Evolutionary conservation across 2,113 vertebrate species (phyloP).

Genomic region (Microtus oregoni): DNA sequence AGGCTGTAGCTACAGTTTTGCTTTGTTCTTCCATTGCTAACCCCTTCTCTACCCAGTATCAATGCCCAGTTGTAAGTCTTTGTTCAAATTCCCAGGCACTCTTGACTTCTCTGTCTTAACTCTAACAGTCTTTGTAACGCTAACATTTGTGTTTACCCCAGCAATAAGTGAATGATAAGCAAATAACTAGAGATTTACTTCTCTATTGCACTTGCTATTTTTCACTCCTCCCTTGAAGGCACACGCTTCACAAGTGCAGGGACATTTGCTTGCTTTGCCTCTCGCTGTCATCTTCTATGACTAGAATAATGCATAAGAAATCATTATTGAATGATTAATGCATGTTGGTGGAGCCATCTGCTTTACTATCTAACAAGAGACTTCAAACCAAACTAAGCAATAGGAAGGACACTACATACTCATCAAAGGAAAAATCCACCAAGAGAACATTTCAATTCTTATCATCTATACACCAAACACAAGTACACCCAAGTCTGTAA

Average conservation of each 20-base stretch:
- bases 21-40: not conserved
- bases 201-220: not conserved
- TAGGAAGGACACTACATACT: not conserved
- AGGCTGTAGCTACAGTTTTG: not conserved
- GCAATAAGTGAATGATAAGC: not conserved
- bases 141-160: not conserved
- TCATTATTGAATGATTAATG: slow-evolving; percentile 1
- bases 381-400: not conserved
- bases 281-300: not conserved
- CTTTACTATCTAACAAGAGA: not conserved
- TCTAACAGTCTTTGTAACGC: not conserved
- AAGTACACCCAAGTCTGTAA: not conserved
- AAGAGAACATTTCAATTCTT: not conserved
- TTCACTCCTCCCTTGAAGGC: not conserved
- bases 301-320: not conserved
- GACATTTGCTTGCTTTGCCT: not conserved
- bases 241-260: not conserved
- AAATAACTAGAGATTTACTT: not conserved
- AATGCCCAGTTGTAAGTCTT: not conserved
- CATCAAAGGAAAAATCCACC: not conserved
- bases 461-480: not conserved
- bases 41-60: not conserved
- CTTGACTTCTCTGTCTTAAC: not conserved
- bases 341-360: not conserved
- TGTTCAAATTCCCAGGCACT: not conserved